These are phyloP conservation scores for Heterocephalus glaber DNA, from an alignment of 2,113 vertebrate genomes.

Conservation along the genomic window DNA sequence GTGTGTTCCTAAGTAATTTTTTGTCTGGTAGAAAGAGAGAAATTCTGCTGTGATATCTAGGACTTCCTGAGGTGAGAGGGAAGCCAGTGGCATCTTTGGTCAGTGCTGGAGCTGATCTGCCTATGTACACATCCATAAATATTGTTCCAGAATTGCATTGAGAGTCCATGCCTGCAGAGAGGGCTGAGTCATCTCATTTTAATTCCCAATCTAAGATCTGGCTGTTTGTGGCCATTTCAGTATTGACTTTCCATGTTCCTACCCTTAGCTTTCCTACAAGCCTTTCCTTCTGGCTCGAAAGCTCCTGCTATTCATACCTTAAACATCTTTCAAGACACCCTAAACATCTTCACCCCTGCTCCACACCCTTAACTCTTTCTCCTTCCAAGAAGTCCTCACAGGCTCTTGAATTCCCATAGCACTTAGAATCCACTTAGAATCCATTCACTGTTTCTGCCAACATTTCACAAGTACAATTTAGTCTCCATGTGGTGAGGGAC, in stretches of 20 bases:
- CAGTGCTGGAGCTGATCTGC: not conserved
- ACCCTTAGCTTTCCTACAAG: not conserved
- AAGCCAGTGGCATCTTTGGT: not conserved
- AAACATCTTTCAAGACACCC: not conserved
- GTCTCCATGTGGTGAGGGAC: not conserved
- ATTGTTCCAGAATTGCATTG: not conserved
- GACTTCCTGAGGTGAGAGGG: not conserved
- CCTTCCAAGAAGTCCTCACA: not conserved
- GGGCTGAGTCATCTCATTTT: not conserved
- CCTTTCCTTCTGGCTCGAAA: not conserved
- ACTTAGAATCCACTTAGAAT: not conserved
- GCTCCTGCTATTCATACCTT: not conserved
- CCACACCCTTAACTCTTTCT: not conserved
- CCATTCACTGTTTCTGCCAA: not conserved
- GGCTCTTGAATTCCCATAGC: not conserved
- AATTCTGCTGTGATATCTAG: not conserved
- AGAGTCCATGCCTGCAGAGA: not conserved
- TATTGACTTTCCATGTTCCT: rapidly evolving
- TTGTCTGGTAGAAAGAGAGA: not conserved
- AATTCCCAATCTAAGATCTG: not conserved
- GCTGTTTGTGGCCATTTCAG: not conserved
- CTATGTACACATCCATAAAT: not conserved
- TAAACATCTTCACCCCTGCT: too few species aligned
- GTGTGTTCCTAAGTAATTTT: not conserved
- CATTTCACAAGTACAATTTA: not conserved